Percentiles rank a stretch among this genome's conserved stretches.
Conservation (phyloP, 2,888 invertebrate species). For the Athetis lepigone region DNA sequence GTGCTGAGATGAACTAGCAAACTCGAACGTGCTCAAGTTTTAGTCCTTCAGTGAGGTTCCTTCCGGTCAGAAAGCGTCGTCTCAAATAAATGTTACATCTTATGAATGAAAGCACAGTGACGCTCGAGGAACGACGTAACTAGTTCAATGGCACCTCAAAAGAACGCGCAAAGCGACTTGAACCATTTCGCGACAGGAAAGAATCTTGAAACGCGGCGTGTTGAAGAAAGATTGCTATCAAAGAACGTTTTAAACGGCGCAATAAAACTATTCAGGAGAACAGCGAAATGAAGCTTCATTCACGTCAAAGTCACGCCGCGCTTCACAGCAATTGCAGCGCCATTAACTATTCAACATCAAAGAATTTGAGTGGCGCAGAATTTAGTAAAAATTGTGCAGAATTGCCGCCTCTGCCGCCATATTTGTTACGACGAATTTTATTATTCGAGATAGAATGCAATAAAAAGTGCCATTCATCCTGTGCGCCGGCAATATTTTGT, state of each 20-base stretch:
- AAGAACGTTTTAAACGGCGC: conserved; percentile 44
- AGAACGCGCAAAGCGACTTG: conserved; percentile 39
- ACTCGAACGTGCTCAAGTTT: conserved; percentile 40
- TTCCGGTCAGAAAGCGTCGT: conserved; percentile 21
- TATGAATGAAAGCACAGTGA: conserved; percentile 23
- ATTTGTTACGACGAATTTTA: conserved; percentile 60
- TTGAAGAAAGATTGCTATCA: conserved; percentile 57
- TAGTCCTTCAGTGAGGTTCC: conserved; percentile 24
- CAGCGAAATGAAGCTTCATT: conserved; percentile 53
- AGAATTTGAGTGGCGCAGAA: conserved; percentile 37
- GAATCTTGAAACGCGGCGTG: conserved; percentile 46
- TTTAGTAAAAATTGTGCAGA: conserved; percentile 43
- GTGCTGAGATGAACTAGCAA: conserved; percentile 34
- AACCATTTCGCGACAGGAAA: conserved; percentile 39
- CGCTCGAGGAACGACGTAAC: conserved; percentile 27
- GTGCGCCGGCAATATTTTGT: conserved; percentile 51
- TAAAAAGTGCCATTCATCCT: conserved; percentile 61
- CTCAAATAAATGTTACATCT: conserved; percentile 42
- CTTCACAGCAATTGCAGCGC: conserved; percentile 43
- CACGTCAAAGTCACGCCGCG: conserved; percentile 31
- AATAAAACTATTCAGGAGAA: conserved; percentile 53
- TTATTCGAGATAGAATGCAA: conserved; percentile 61
- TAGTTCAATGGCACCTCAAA: conserved; percentile 47
- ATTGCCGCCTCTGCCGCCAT: conserved; percentile 37
- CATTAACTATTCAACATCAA: conserved; percentile 58